These are phyloP conservation scores for Semicossyphus pulcher DNA, from an alignment of 2,113 vertebrate species.

Conservation along the genomic window DNA sequence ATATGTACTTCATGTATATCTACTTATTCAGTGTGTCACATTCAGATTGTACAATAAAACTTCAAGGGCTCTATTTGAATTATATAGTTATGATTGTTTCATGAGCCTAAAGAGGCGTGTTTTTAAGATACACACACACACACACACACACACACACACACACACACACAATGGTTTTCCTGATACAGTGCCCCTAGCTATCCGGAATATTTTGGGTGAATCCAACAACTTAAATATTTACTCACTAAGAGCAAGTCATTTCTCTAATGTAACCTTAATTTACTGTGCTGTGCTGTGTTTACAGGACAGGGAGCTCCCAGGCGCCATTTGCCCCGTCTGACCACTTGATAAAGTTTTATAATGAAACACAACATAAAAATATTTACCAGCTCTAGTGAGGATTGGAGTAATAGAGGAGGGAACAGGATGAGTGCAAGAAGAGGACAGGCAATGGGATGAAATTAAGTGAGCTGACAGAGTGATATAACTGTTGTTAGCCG, in stretches of 20 bases:
- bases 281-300: constrained; percentile 78
- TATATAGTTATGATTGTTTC: neutral
- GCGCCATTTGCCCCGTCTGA: constrained; percentile 80
- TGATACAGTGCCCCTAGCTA: constrained; percentile 20
- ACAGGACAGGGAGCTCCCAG: constrained; percentile 78
- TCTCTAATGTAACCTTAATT: constrained; percentile 76
- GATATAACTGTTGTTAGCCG: constrained; percentile 52
- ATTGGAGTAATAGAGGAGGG: constrained; percentile 53
- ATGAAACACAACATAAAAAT: constrained; percentile 85
- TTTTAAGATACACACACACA: neutral
- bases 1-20: too few relatives aligned
- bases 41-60: neutral
- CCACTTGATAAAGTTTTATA: constrained; percentile 80
- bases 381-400: constrained; percentile 80
- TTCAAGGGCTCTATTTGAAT: neutral
- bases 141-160: neutral
- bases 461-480: constrained; percentile 52
- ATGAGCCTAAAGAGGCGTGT: neutral
- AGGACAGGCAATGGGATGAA: constrained; percentile 21
- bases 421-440: constrained; percentile 26
- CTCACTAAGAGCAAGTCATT: constrained; percentile 58
- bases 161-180: neutral
- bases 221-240: constrained; percentile 83
- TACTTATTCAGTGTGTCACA: neutral
- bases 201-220: constrained; percentile 49